These are phyloP conservation scores for Chouioia cunea DNA, from an alignment of 2,888 invertebrate species.

Conservation along the genomic window DNA sequence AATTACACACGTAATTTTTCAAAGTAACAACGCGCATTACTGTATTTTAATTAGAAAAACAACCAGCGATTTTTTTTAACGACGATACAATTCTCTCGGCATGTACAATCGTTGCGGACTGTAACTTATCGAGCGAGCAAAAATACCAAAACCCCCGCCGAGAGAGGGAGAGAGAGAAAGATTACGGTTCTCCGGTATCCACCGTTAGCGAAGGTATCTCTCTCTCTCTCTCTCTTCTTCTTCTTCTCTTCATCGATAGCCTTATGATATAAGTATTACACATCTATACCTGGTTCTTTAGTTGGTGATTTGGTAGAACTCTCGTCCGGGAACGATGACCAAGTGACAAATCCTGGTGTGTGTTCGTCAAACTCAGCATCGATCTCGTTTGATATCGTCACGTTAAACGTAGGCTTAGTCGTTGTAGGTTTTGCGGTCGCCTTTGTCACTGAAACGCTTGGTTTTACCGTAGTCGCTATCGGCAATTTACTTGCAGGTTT, in stretches of 20 bases:
- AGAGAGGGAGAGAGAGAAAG: slow-evolving; percentile 44
- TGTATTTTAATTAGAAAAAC: too few relatives aligned
- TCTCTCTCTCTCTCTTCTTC: too few relatives aligned
- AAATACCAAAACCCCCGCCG: background rate
- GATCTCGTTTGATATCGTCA: slow-evolving; percentile 30
- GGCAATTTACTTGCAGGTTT: background rate
- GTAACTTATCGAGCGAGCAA: too few relatives aligned
- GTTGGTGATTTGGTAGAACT: slow-evolving; percentile 55
- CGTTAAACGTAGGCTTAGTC: slow-evolving; percentile 42
- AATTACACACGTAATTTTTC: too few relatives aligned
- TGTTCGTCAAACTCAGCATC: slow-evolving; percentile 48
- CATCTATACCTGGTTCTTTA: slow-evolving; percentile 34
- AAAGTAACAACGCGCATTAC: too few relatives aligned
- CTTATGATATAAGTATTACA: too few relatives aligned
- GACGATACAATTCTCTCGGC: too few relatives aligned
- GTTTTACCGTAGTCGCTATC: too few relatives aligned
- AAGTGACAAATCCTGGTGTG: slow-evolving; percentile 69
- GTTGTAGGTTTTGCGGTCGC: slow-evolving; percentile 37
- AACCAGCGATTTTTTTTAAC: too few relatives aligned
- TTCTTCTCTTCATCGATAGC: too few relatives aligned
- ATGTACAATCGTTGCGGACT: too few relatives aligned
- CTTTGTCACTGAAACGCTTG: slow-evolving; percentile 28
- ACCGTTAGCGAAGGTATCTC: too few relatives aligned
- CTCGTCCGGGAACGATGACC: slow-evolving; percentile 69
- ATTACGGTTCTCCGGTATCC: slow-evolving; percentile 50